Conservation (phyloP, 2,797 vertebrate genomes). For the Rousettus madagascariensis region DNA sequence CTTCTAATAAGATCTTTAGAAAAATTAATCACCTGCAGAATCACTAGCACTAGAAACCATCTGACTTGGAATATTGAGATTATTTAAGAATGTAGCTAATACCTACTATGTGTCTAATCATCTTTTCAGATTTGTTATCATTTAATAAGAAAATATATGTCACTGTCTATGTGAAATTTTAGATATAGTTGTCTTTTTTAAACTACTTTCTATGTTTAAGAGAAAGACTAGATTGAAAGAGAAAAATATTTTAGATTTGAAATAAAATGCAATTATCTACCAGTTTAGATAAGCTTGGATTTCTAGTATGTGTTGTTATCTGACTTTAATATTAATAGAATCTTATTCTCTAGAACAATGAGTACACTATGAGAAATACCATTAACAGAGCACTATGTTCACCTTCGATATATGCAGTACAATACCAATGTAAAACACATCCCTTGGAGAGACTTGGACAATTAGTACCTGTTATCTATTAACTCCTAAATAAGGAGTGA, state of each 20-base stretch:
- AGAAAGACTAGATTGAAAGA: background rate
- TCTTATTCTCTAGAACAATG: background rate
- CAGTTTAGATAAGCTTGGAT: background rate
- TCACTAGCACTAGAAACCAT: background rate
- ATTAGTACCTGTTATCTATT: background rate
- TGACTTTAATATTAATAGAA: background rate
- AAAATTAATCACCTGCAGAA: background rate
- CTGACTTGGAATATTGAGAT: background rate
- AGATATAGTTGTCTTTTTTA: background rate
- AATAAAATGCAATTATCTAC: background rate
- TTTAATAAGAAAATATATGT: background rate
- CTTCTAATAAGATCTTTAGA: background rate
- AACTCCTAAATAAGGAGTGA: background rate
- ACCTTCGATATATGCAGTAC: background rate
- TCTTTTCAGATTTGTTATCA: background rate
- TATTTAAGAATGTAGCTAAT: background rate
- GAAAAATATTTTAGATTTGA: background rate
- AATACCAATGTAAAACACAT: background rate
- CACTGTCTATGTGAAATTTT: background rate
- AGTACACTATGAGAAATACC: background rate
- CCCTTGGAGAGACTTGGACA: background rate
- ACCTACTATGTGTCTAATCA: background rate
- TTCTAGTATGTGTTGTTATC: background rate
- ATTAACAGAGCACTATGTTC: background rate
- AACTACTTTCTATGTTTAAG: background rate